These are phyloP conservation scores for Phaetusa simplex DNA, from an alignment of 2,113 vertebrate species.

Conservation along the genomic window DNA sequence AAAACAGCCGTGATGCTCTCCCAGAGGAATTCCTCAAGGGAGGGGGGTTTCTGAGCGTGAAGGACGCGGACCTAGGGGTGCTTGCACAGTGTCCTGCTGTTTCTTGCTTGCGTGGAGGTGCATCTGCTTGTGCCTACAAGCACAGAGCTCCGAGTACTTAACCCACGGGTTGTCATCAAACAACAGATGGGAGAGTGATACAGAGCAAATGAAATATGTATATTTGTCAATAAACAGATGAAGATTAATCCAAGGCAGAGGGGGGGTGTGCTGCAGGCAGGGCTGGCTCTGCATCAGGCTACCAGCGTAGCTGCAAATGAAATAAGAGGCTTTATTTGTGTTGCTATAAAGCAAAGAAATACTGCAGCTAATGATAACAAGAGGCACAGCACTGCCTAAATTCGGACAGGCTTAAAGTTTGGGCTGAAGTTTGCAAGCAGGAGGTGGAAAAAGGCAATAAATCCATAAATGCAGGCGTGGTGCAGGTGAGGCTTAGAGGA, in stretches of 20 bases:
- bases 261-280: not conserved
- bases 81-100: not conserved
- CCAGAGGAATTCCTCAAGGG: not conserved
- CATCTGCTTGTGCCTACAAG: not conserved
- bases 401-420: not conserved
- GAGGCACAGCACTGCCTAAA: not conserved
- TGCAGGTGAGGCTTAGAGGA: not conserved
- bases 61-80: rapidly evolving
- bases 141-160: not conserved
- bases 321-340: not conserved
- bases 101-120: not conserved
- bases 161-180: not conserved
- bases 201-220: not conserved
- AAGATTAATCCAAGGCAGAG: not conserved
- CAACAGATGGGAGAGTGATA: not conserved
- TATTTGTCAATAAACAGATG: not conserved
- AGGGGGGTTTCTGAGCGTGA: not conserved
- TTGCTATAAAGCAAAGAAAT: not conserved
- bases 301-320: not conserved
- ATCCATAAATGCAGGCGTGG: not conserved
- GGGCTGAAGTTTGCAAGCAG: not conserved
- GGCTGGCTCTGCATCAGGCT: not conserved
- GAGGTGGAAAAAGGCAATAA: not conserved
- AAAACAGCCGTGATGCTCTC: not conserved
- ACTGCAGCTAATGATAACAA: not conserved